Evolutionary conservation across 2,797 vertebrate genomes (phyloP).

Genomic region (Argya squamiceps): DNA sequence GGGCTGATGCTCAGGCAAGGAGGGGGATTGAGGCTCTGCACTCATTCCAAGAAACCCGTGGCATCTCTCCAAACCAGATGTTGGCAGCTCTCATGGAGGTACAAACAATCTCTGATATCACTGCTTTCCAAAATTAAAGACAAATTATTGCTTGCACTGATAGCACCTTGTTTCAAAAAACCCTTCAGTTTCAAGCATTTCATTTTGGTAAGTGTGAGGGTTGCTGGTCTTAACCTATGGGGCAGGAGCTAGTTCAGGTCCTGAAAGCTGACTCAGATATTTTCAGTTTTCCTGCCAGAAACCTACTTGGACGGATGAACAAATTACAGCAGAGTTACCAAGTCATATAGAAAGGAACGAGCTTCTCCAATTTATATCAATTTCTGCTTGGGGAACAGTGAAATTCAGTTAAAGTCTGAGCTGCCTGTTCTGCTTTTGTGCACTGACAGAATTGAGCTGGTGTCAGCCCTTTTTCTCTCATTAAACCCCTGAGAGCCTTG

Average conservation of each 20-base stretch:
- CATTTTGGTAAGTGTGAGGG: neutral
- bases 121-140: neutral
- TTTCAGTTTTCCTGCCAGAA: neutral
- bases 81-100: neutral
- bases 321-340: neutral
- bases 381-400: neutral
- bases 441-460: neutral
- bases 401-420: neutral
- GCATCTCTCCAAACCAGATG: neutral
- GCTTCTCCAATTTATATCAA: neutral
- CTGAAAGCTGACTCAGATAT: neutral
- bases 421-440: neutral
- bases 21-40: neutral
- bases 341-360: neutral
- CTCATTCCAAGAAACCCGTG: neutral
- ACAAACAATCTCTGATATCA: neutral
- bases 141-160: neutral
- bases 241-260: neutral
- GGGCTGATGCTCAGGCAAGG: rapidly evolving
- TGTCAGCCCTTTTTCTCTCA: constrained; percentile 4
- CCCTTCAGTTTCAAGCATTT: neutral
- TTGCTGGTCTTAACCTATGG: neutral
- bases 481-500: neutral
- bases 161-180: neutral
- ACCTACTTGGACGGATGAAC: neutral